phyloP scores from a whole-genome alignment of 2,113 vertebrate species.

The Dromiciops gliroides region DNA sequence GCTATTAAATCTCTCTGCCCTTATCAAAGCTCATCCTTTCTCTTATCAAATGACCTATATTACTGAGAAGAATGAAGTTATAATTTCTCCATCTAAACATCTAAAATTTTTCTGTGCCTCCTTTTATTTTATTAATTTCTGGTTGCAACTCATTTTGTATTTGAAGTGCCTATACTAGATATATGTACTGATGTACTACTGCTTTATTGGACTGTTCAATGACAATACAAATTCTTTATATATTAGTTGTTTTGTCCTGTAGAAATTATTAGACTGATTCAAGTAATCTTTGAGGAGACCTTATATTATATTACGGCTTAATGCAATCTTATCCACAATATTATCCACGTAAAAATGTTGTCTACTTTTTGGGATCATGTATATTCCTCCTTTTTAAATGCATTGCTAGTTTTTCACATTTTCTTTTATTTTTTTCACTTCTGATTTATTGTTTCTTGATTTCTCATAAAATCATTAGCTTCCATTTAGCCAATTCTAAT shows the following conservation, averaged over 20 bases:
- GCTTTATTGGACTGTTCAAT: background rate
- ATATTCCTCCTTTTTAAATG: background rate
- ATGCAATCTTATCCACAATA: background rate
- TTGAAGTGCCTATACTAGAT: background rate
- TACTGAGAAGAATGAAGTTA: background rate
- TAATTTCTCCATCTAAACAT: background rate
- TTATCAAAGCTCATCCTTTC: background rate
- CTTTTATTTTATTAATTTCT: background rate
- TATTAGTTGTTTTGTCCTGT: background rate
- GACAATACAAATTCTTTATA: background rate
- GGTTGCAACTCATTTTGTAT: background rate
- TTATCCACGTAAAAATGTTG: too few species aligned
- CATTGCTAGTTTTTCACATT: background rate
- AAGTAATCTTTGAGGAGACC: background rate
- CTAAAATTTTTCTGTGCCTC: background rate
- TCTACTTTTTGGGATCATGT: background rate
- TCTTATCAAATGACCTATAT: background rate
- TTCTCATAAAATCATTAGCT: too few species aligned
- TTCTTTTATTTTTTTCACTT: too few species aligned
- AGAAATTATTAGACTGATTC: background rate
- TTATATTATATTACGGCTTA: background rate
- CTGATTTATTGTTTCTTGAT: too few species aligned
- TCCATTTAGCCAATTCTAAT: too few species aligned
- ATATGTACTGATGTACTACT: background rate
- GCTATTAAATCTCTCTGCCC: background rate